Percentiles rank a stretch among this genome's conserved stretches.
Conservation (phyloP, 2,113 vertebrate species). For the Tenrec ecaudatus region DNA sequence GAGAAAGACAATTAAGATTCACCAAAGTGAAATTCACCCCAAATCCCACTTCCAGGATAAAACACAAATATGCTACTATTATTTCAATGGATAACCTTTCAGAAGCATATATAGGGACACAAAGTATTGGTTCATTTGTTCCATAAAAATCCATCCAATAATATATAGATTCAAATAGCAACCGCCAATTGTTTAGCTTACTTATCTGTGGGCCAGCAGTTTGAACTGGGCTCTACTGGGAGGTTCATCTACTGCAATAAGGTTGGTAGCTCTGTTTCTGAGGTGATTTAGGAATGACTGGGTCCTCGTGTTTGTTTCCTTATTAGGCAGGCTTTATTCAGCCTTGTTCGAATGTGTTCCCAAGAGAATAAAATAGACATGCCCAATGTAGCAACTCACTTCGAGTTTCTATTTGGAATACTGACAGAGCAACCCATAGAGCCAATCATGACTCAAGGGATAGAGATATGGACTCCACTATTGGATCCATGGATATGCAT, state of each 20-base stretch:
- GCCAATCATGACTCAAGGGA: not conserved
- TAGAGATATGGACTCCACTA: not conserved
- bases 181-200: not conserved
- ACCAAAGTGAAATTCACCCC: not conserved
- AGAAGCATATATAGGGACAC: not conserved
- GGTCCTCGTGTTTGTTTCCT: too few relatives aligned
- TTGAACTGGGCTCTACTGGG: not conserved
- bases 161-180: not conserved
- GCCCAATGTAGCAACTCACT: not conserved
- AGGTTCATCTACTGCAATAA: not conserved
- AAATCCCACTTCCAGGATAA: not conserved
- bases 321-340: not conserved
- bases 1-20: not conserved
- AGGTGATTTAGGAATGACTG: rapidly evolving
- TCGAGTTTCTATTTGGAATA: not conserved
- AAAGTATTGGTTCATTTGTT: not conserved
- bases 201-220: not conserved
- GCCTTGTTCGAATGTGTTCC: not conserved
- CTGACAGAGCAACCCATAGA: not conserved
- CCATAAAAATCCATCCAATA: not conserved
- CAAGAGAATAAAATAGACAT: not conserved
- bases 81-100: not conserved
- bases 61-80: not conserved
- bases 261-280: not conserved
- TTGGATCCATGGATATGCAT: not conserved